Percentiles rank a stretch among this genome's conserved stretches.
These are phyloP conservation scores for Leucoptera coffeella DNA, from an alignment of 2,888 invertebrate genomes.

Conservation along the genomic window DNA sequence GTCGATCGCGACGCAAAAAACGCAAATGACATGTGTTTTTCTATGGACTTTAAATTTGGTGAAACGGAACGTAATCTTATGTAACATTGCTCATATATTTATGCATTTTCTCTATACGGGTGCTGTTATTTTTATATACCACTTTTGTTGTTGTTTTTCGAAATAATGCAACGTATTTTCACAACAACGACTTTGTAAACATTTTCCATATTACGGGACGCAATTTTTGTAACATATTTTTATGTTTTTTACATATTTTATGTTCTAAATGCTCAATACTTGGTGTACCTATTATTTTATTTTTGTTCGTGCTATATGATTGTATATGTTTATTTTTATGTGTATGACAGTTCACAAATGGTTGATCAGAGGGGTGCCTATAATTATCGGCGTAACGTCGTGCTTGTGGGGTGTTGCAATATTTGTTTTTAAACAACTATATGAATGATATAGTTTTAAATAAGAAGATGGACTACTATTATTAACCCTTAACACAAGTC, in stretches of 20 bases:
- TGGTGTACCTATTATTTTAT: no score
- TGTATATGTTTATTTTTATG: constrained; percentile 6
- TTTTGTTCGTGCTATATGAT: not conserved
- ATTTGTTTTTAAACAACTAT: constrained; percentile 36
- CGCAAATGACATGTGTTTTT: constrained; percentile 31
- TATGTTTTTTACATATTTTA: no score
- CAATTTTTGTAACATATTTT: no score
- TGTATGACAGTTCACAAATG: constrained; percentile 43
- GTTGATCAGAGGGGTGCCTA: constrained; percentile 63
- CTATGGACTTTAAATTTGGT: constrained; percentile 17
- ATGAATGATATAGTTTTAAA: constrained; percentile 28
- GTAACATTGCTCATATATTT: no score
- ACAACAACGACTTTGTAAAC: no score
- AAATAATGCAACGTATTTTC: constrained; percentile 11
- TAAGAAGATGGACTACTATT: no score
- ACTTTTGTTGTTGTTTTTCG: constrained; percentile 8
- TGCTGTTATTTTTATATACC: constrained; percentile 13
- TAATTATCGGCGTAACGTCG: constrained; percentile 84
- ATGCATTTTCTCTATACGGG: constrained; percentile 7
- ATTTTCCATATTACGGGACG: no score
- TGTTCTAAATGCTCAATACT: no score
- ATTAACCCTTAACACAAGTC: no score
- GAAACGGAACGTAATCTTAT: constrained; percentile 3
- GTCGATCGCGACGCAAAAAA: constrained; percentile 51
- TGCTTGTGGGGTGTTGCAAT: constrained; percentile 76